Evolutionary conservation across 2,113 vertebrate species (phyloP), one percentile per base, ranked within the genome.

Genomic region (Pantherophis guttatus): DNA sequence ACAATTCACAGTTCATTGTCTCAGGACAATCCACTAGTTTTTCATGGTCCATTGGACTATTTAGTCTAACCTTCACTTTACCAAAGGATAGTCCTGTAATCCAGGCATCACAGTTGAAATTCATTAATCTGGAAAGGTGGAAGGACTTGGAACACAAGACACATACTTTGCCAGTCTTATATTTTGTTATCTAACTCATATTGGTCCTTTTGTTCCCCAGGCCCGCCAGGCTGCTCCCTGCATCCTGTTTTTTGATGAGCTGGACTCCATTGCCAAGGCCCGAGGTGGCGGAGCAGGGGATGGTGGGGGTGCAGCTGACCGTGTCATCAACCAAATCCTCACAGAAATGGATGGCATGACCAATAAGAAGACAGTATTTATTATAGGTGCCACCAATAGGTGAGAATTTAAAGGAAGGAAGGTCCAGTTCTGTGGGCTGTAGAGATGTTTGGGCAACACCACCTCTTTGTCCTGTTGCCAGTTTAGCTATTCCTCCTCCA

Each of bases 301-400:
- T 8, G 99, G 99, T 0, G 99, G 99, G 0, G 99, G 99, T 59
- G 99, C 99, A 0, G 99, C 99, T 0, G 99, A 99, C 96, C 97
- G 99, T 52, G 99, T 99, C 95, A 99, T 99, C 97, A 99, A 99
- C 98, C 99, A 99, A 97, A 99, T 99, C 94, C 97, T 99, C 95
- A 99, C 99, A 0, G 99, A 99, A 97, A 99, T 99, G 99, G 99
- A 99, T 0, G 99, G 99, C 91, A 99, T 99, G 99, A 99, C 99
- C 95, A 99, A 99, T 97, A 99, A 99, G 98, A 99, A 99, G 91
- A 99, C 99, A 0, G 99, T 99, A 94, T 99, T 99, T 97, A 99
- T 99, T 96, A 99, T 99, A 0, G 99, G 99, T 86, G 99, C 99
- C 97, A 99, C 99, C 95, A 99, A 99, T 97, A 97, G 99, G 95